Evolutionary conservation across 1,140 invertebrate genomes (phyloP).

Genomic region (Lepidurus couesii): DNA sequence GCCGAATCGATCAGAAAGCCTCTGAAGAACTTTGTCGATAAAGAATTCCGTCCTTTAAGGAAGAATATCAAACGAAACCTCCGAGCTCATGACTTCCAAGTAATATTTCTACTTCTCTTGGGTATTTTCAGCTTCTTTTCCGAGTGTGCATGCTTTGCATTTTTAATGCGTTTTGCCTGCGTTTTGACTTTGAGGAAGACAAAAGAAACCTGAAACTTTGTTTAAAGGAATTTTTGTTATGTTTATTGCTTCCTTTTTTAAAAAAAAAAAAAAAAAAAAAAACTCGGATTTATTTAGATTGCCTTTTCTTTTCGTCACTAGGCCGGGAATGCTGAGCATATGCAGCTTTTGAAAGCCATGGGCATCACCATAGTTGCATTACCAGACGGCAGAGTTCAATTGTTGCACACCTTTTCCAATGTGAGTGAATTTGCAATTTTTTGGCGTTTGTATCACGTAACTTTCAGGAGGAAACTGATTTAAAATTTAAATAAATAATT

Average conservation of each 20-base stretch:
- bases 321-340: slow-evolving; percentile 81
- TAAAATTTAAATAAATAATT: neutral
- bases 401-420: slow-evolving; percentile 77
- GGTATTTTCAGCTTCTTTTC: neutral
- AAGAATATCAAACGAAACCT: slow-evolving; percentile 55
- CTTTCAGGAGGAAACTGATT: neutral
- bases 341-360: slow-evolving; percentile 82
- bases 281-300: slow-evolving; percentile 21
- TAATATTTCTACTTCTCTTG: slow-evolving; percentile 36
- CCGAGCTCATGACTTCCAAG: slow-evolving; percentile 65
- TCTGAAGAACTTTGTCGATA: slow-evolving; percentile 75
- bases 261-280: too few species aligned
- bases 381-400: slow-evolving; percentile 80
- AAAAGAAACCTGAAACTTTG: neutral
- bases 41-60: slow-evolving; percentile 61
- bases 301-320: slow-evolving; percentile 43
- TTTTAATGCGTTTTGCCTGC: neutral
- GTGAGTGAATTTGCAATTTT: slow-evolving; percentile 49
- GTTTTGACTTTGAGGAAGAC: neutral
- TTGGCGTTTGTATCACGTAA: slow-evolving; percentile 25
- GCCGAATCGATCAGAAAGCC: slow-evolving; percentile 52
- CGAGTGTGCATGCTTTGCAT: neutral
- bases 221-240: neutral
- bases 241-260: neutral
- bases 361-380: slow-evolving; percentile 86